Conservation (phyloP, 2,888 invertebrate species). For the Neuroscelio doddi region DNA sequence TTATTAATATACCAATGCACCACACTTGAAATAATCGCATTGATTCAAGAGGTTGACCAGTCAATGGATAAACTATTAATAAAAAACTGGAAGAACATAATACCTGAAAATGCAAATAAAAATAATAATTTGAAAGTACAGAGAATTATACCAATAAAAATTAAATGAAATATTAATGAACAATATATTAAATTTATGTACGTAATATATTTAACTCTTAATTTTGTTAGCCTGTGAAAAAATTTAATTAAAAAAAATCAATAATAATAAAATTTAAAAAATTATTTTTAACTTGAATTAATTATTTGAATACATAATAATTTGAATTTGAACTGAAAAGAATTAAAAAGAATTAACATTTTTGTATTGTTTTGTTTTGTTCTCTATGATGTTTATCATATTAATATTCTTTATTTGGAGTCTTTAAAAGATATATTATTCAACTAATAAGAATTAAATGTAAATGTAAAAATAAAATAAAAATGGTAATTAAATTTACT, state of each 20-base stretch:
- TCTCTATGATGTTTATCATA: too few relatives aligned
- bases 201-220: not conserved
- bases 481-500: conserved; percentile 68
- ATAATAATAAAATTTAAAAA: not conserved
- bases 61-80: conserved; percentile 84
- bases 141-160: too few relatives aligned
- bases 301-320: not conserved
- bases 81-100: conserved; percentile 83
- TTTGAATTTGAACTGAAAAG: not conserved
- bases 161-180: too few relatives aligned
- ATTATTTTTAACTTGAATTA: not conserved
- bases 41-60: conserved; percentile 81
- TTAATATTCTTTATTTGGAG: too few relatives aligned
- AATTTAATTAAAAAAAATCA: not conserved
- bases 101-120: conserved; percentile 72
- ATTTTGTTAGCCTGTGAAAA: not conserved
- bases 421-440: too few relatives aligned
- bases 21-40: conserved; percentile 79
- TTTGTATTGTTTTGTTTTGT: too few relatives aligned
- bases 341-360: too few relatives aligned
- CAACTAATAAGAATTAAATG: too few relatives aligned
- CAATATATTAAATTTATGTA: too few relatives aligned
- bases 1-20: conserved; percentile 79
- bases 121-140: conserved; percentile 8
- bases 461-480: not conserved